phyloP scores from a whole-genome alignment of 92 coral and sea anemone genomes.

The Ricordea florida region DNA sequence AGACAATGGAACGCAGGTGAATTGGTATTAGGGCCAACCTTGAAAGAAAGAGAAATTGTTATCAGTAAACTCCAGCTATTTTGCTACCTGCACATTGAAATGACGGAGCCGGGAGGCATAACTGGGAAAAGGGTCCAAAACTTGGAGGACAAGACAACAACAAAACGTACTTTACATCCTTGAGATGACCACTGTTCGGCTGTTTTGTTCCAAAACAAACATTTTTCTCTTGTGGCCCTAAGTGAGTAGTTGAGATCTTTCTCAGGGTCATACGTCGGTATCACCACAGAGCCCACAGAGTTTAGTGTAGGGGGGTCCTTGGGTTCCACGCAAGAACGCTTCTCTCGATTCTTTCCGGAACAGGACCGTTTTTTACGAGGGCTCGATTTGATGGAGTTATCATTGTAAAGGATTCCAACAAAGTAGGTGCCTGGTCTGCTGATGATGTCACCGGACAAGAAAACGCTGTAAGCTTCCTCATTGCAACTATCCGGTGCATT shows the following conservation, averaged over 20 bases:
- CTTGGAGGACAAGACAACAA: no score
- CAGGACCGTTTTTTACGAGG: slow-evolving; percentile 69
- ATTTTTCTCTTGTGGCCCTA: slow-evolving; percentile 17
- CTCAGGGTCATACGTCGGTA: slow-evolving; percentile 46
- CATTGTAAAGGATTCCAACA: slow-evolving; percentile 47
- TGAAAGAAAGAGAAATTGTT: neutral
- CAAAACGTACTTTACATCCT: slow-evolving; percentile 68
- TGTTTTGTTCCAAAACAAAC: slow-evolving; percentile 61
- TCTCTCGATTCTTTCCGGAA: slow-evolving; percentile 51
- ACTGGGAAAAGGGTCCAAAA: neutral
- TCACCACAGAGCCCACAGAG: slow-evolving; percentile 19
- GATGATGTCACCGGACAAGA: neutral
- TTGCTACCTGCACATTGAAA: no score
- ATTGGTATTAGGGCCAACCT: slow-evolving; percentile 53
- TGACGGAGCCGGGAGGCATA: no score
- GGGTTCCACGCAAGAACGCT: slow-evolving; percentile 73
- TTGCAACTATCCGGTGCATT: neutral
- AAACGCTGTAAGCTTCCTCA: neutral
- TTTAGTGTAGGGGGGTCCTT: slow-evolving; percentile 73
- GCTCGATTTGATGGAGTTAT: neutral
- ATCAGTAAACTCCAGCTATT: no score
- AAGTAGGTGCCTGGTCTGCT: slow-evolving; percentile 31
- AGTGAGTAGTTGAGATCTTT: slow-evolving; percentile 78
- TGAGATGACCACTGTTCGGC: slow-evolving; percentile 43
- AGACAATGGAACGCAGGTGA: slow-evolving; percentile 32